phyloP scores from a whole-genome alignment of 2,888 invertebrate species.

The Autographa pulchrina region DNA sequence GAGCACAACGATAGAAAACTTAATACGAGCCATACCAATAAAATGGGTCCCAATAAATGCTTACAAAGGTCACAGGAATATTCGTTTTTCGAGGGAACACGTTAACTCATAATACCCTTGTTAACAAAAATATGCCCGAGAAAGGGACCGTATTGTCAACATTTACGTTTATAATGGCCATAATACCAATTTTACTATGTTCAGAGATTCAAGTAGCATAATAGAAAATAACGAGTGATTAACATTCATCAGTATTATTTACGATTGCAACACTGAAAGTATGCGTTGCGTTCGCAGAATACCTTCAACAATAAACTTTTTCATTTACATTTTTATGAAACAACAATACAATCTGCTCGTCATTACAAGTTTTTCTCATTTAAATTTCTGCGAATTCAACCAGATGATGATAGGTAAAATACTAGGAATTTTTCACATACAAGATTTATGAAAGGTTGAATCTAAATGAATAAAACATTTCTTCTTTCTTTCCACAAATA shows the following conservation, averaged over 20 bases:
- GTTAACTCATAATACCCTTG: slow-evolving; percentile 68
- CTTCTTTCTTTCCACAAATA: not conserved
- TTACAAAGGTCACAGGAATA: slow-evolving; percentile 68
- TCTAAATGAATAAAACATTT: not conserved
- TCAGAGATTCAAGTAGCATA: slow-evolving; percentile 31
- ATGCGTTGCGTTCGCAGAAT: slow-evolving; percentile 2
- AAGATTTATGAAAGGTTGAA: not conserved
- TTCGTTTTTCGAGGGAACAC: slow-evolving; percentile 61
- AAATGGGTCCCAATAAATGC: slow-evolving; percentile 61
- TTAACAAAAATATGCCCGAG: slow-evolving; percentile 68
- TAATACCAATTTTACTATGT: slow-evolving; percentile 61
- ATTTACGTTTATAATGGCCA: slow-evolving; percentile 64
- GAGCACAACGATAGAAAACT: slow-evolving; percentile 53
- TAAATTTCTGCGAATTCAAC: slow-evolving; percentile 24
- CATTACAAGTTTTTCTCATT: slow-evolving; percentile 35
- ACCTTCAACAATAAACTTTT: slow-evolving; percentile 21
- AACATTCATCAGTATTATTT: slow-evolving; percentile 13
- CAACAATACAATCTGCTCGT: slow-evolving; percentile 34
- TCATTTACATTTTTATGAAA: slow-evolving; percentile 32
- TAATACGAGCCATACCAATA: slow-evolving; percentile 46
- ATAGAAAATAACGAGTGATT: slow-evolving; percentile 35
- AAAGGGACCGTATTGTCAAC: slow-evolving; percentile 65
- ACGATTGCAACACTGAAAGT: not conserved
- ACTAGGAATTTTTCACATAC: not conserved
- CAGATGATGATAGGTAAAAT: slow-evolving; percentile 21